Base-by-base conservation (phyloP, 2,797 vertebrate genomes). In the Hydrocynus forskahlii region DNA sequence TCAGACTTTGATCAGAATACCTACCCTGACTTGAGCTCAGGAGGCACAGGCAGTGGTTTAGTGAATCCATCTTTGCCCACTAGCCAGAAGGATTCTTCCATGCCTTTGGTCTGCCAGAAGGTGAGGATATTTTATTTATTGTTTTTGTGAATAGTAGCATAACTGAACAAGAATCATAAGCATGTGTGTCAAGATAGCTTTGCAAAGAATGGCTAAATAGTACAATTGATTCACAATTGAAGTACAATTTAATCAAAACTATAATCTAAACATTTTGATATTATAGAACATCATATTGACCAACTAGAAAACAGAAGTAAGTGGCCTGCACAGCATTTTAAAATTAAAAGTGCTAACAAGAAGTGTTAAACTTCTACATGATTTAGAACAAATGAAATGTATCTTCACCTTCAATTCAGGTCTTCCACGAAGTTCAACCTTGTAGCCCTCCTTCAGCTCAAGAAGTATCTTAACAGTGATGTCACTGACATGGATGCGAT, bases 41-140 rank as follows among this genome's bases (percentile, higher is more conserved):
- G 92, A 62, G 92, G 94, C 38, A 90, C 84, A 71, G 93, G 92
- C 80, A 95, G 90, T 4, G 92, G 92, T 86, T 96, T 95, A 25
- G 68, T 89, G 88, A 96, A 96, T 43, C 90, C 92, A 48, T 90
- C 93, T 87, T 93, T 94, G 57, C 95, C 94, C 83, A 92, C 82
- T 66, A 95, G 82, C 93, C 94, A 96, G 64, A 92, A 96, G 0
- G 93, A 95, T 62, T 94, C 92, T 88, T 96, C 93, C 80, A 90
- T 84, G 74, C 92, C 94, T 93, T 94, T 95, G 59, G 92, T 93
- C 93, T 95, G 76, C 12, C 19, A 9, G 21, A 48, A 75, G 25
- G 40, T 19, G 64, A 45, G 23, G 7, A 7, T 40, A 13, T 25
- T 40, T 17, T 25, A 29, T 40, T 66, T 35, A 17, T 54, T 17